Evolutionary conservation across 2,888 invertebrate genomes (phyloP), one percentile per base, ranked within the genome.

Genomic region (Ochropleura plecta): DNA sequence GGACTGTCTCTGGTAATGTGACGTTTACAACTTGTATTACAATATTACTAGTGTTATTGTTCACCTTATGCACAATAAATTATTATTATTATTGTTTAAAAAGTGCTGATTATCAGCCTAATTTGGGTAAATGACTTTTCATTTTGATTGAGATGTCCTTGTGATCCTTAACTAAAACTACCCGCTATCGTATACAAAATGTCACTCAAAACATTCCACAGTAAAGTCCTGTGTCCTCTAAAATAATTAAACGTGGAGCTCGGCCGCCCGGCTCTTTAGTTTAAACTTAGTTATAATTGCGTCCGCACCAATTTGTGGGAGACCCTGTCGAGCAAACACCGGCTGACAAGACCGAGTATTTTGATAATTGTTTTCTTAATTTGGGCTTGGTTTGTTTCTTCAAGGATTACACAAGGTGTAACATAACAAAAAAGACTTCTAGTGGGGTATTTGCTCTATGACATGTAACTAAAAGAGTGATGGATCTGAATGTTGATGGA

Each of bases 201-300:
- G 62, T 10, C 16, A 14, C 30, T 18, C 16, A 53, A 40, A 62
- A 8, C 16, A n/a, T 3, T n/a, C 40, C 8, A 40, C 55, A 42
- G 42, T 14, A 57, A 40, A 18, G 48, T n/a, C n/a, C 30, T 30
- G 14, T 49, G 49, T 48, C 53, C 68, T 62, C 80, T 65, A n/a
- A 79, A 74, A 74, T 69, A 73, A 73, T 71, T 59, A 66, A 66
- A 46, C 53, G 20, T 42, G 30, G 48, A 57, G 42, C 40, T 49
- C 64, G 18, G 68, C 30, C 18, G 18, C 40, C 51, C 16, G 44
- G 53, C 30, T 30, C 30, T 82, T 81, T 69, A 63, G 74, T 79
- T 83, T 69, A 63, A 59, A 79, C 69, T 80, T 70, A 66, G 69
- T 62, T 69, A 59, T 83, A 79, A 79, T 80, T 74, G 75, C 63